Percentiles rank a stretch among this genome's conserved stretches.
These are phyloP conservation scores for Tenrec ecaudatus DNA, from an alignment of 2,113 vertebrate genomes.

Conservation along the genomic window DNA sequence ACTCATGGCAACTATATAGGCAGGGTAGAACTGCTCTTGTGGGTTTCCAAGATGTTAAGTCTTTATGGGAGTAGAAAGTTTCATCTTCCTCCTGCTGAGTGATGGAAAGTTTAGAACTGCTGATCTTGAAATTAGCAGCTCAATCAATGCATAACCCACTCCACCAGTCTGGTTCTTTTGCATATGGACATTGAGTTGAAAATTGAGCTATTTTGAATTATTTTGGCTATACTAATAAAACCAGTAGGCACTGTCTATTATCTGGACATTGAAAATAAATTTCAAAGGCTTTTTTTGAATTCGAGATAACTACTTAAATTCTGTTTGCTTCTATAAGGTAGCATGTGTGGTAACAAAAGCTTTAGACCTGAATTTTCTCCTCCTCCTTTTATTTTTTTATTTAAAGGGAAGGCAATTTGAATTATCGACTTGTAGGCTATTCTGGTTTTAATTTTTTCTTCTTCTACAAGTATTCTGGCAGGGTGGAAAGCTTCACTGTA, in stretches of 20 bases:
- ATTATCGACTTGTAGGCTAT: not conserved
- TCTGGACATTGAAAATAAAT: slow-evolving; percentile 4
- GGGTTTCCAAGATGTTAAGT: no score
- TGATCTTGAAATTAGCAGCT: no score
- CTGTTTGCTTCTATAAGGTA: slow-evolving; percentile 30
- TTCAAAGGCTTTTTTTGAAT: not conserved
- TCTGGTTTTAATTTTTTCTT: not conserved
- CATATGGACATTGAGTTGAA: slow-evolving; percentile 2
- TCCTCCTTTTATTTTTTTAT: not conserved
- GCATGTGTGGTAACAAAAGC: not conserved
- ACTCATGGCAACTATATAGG: no score
- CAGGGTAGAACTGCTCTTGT: no score
- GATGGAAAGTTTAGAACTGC: no score
- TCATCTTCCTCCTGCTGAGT: no score
- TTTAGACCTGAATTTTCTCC: not conserved
- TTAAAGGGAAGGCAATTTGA: not conserved
- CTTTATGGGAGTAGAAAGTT: no score
- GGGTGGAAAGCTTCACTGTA: not conserved
- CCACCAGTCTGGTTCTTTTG: not conserved
- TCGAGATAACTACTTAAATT: not conserved
- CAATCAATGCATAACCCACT: no score
- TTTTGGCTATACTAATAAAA: slow-evolving; percentile 44
- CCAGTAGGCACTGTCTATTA: not conserved
- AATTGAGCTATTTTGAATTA: slow-evolving; percentile 2
- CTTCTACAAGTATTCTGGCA: not conserved